Percentiles rank a stretch among this genome's conserved stretches.
These are phyloP conservation scores for Polietes domitor DNA, from an alignment of 2,888 invertebrate genomes.

Conservation along the genomic window DNA sequence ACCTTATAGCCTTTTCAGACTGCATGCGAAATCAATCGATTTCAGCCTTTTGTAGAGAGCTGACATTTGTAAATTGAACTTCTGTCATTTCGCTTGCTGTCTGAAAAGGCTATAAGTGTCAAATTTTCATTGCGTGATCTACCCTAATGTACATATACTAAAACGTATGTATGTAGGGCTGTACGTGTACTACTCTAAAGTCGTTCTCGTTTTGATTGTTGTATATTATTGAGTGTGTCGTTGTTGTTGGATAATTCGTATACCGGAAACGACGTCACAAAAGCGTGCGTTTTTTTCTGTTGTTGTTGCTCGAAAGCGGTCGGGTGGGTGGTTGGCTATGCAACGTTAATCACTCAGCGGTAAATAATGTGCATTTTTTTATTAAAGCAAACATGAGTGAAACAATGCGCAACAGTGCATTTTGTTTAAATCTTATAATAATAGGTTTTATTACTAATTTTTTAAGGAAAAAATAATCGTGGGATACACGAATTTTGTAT, in stretches of 20 bases:
- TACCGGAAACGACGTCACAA: not conserved
- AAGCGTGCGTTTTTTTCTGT: not conserved
- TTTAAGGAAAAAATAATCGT: too few relatives aligned
- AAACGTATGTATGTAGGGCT: not conserved
- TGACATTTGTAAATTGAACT: too few relatives aligned
- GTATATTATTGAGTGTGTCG: too few relatives aligned
- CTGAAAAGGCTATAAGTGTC: too few relatives aligned
- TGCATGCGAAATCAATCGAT: too few relatives aligned
- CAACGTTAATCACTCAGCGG: slow-evolving; percentile 49
- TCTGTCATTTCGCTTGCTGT: too few relatives aligned
- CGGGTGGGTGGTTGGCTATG: not conserved
- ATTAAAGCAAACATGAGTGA: not conserved
- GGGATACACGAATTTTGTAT: too few relatives aligned
- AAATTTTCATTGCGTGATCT: too few relatives aligned
- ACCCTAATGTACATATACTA: not conserved
- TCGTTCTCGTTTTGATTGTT: not conserved
- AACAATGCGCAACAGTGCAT: not conserved
- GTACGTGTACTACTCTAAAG: not conserved
- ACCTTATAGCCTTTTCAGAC: too few relatives aligned
- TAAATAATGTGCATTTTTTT: slow-evolving; percentile 55
- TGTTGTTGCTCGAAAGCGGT: not conserved
- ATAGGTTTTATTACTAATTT: too few relatives aligned
- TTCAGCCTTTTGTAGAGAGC: too few relatives aligned
- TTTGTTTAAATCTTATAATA: not conserved
- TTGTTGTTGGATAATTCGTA: not conserved